These are phyloP conservation scores for Oenanthe melanoleuca DNA, from an alignment of 2,113 vertebrate genomes.

Conservation along the genomic window DNA sequence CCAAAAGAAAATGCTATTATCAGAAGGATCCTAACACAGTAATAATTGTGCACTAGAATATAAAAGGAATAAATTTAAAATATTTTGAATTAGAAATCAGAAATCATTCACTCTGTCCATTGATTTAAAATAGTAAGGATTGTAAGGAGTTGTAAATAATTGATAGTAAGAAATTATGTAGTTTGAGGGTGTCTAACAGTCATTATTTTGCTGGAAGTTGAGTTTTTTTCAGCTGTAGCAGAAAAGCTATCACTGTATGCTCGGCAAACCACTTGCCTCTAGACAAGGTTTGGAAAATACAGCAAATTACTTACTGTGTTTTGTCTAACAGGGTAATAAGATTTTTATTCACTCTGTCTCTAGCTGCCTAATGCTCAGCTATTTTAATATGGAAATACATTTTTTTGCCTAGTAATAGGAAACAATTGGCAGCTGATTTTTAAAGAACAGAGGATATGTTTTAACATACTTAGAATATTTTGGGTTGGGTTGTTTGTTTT, in stretches of 20 bases:
- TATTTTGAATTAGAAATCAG: neutral
- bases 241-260: neutral
- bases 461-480: neutral
- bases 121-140: neutral
- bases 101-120: neutral
- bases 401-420: neutral
- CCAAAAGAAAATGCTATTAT: neutral
- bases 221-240: neutral
- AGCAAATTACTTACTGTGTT: neutral
- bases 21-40: neutral
- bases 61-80: neutral
- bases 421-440: neutral
- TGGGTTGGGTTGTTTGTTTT: neutral
- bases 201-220: neutral
- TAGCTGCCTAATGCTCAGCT: neutral
- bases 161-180: neutral
- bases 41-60: neutral
- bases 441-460: neutral
- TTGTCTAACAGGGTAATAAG: neutral
- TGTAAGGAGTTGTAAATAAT: neutral
- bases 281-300: neutral
- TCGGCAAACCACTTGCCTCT: neutral
- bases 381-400: fast-evolving
- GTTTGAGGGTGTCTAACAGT: neutral
- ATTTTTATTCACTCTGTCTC: neutral